phyloP scores from a whole-genome alignment of 2,888 invertebrate species.

The Xylocampa areola region DNA sequence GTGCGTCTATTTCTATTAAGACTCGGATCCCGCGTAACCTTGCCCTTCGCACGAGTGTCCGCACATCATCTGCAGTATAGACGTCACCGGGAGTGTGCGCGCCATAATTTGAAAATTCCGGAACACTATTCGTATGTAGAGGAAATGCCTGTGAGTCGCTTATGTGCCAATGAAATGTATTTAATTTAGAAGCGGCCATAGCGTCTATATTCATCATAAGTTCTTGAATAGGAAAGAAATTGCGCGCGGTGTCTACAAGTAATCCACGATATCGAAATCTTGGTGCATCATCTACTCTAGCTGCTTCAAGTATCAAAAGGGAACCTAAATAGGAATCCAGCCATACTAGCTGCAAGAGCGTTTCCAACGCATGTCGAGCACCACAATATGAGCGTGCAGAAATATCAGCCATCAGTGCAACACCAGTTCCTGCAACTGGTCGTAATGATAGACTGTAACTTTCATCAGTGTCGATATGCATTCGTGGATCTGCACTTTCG shows the following conservation, averaged over 20 bases:
- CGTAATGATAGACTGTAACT: slow-evolving; percentile 91
- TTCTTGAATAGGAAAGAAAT: slow-evolving; percentile 93
- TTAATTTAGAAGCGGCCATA: slow-evolving; percentile 96
- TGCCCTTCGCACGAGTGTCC: slow-evolving; percentile 93
- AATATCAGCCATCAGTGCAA: slow-evolving; percentile 89
- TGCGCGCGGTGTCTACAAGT: slow-evolving; percentile 96
- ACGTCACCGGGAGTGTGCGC: slow-evolving; percentile 94
- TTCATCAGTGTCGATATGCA: slow-evolving; percentile 92
- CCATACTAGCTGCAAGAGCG: slow-evolving; percentile 94
- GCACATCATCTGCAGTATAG: slow-evolving; percentile 92
- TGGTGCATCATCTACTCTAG: slow-evolving; percentile 93
- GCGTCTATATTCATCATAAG: slow-evolving; percentile 93
- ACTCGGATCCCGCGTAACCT: slow-evolving; percentile 95
- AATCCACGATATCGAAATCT: slow-evolving; percentile 94
- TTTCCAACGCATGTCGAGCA: slow-evolving; percentile 93
- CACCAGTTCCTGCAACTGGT: slow-evolving; percentile 78
- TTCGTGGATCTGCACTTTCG: slow-evolving; percentile 82
- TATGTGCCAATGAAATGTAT: slow-evolving; percentile 97
- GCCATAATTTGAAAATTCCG: slow-evolving; percentile 93
- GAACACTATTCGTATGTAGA: slow-evolving; percentile 92
- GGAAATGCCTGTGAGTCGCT: slow-evolving; percentile 97
- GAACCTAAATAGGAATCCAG: slow-evolving; percentile 90
- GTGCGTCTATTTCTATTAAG: slow-evolving; percentile 96
- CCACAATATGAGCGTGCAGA: slow-evolving; percentile 92
- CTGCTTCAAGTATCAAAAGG: slow-evolving; percentile 91